Evolutionary conservation across 2,113 vertebrate species (phyloP), one percentile per base, ranked within the genome.

Genomic region (Hylia prasina): DNA sequence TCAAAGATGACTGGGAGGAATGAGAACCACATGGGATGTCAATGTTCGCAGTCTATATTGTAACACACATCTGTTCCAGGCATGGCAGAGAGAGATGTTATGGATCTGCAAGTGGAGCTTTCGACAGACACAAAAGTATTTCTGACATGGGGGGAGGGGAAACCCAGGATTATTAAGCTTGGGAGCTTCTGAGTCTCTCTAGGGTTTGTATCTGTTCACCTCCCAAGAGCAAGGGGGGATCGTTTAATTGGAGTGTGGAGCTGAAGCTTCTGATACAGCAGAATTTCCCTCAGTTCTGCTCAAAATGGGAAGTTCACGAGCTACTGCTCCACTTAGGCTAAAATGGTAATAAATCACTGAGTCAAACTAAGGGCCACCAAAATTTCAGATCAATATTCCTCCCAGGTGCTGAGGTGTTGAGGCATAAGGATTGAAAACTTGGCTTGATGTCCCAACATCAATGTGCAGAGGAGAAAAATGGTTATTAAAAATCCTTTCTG

Each of bases 1-100:
- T 98, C 97, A 98, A 98, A 98, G 97, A 91, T 83, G 92, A 97
- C 93, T 96, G 95, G 90, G 93, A 82, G 91, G 93, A 97, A 97
- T 97, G 94, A 97, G 95, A 97, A 97, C 90, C 97, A 97, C 96
- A 97, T 97, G 96, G 25, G 73, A 97, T 85, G 92, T 56, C 95
- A 96, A 92, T 95, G 89, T 96, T 97, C 85, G 39, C 94, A 97
- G 95, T 75, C 88, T 88, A 97, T 95, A 96, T 97, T 97, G 97
- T 85, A 97, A 91, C 96, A 90, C 51, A 16, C 95, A 96, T 96
- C 96, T 97, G 95, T 93, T 96, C 50, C 96, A 96, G 96, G 96
- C 93, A 97, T 92, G 92, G 96, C 82, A 94, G 81, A 97, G 93
- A 94, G 93, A 87, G 83, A 97, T 96, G 94, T 95, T 94, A 89